These are phyloP conservation scores for Rhea pennata DNA, from an alignment of 2,113 vertebrate species.

Conservation along the genomic window DNA sequence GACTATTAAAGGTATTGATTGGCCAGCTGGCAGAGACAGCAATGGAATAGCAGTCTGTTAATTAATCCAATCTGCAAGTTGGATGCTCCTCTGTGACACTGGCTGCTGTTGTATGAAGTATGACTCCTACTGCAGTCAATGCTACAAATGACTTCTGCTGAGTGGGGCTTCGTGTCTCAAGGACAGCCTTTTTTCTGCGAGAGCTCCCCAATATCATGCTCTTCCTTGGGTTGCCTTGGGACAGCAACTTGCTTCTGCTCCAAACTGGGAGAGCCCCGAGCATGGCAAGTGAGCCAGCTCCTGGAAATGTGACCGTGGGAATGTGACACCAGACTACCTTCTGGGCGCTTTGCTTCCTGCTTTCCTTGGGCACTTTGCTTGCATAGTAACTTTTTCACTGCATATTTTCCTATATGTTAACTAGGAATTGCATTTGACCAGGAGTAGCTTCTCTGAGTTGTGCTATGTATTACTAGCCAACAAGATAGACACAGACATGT, in stretches of 20 bases:
- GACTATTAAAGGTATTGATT: not conserved
- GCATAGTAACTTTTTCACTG: not conserved
- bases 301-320: not conserved
- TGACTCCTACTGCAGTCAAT: not conserved
- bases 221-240: not conserved
- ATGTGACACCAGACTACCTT: not conserved
- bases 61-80: not conserved
- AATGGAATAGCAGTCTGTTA: not conserved
- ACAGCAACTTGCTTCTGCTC: not conserved
- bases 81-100: not conserved
- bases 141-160: not conserved
- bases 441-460: not conserved
- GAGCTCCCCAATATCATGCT: fast-evolving
- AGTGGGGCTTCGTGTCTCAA: not conserved
- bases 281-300: not conserved
- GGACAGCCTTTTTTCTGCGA: not conserved
- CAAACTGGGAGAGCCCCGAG: not conserved
- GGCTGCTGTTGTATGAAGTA: not conserved
- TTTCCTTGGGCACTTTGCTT: not conserved
- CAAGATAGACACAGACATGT: not conserved
- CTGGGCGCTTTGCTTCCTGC: not conserved
- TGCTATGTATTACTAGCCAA: not conserved
- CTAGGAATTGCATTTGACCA: not conserved
- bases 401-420: not conserved
- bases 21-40: not conserved